Percentiles rank a stretch among this genome's conserved stretches.
Conservation (phyloP, 2,113 vertebrate genomes). For the Mesitornis unicolor region DNA sequence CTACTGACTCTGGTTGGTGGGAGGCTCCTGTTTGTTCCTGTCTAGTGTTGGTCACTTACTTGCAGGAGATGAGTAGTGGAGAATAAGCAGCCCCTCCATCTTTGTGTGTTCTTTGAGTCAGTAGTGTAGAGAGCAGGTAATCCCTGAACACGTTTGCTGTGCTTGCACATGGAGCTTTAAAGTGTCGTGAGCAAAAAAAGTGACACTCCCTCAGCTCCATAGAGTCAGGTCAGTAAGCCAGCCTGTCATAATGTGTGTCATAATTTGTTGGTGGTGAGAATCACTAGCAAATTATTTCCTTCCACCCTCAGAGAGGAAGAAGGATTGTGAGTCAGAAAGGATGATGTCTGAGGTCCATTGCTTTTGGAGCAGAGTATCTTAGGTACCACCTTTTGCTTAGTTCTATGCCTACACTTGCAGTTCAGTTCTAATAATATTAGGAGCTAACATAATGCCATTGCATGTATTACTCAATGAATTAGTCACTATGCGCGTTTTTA, state of each 20-base stretch:
- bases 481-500: background rate
- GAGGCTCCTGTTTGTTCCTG: background rate
- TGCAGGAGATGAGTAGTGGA: background rate
- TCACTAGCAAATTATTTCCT: background rate
- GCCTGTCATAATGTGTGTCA: background rate
- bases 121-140: background rate
- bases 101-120: background rate
- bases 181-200: background rate
- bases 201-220: background rate
- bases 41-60: background rate
- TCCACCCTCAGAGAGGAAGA: background rate
- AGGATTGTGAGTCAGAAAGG: slow-evolving; percentile 18
- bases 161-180: background rate
- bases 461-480: background rate
- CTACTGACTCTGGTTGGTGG: background rate
- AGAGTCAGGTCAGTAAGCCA: background rate
- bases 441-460: background rate
- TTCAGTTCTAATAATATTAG: slow-evolving; percentile 11
- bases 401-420: slow-evolving; percentile 10
- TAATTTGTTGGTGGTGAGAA: background rate
- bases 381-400: background rate
- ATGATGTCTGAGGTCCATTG: background rate
- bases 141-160: background rate
- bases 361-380: background rate
- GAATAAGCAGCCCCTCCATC: background rate